Base-by-base conservation (phyloP, 64 coral and sea anemone species). In the Stichodactyla mertensii region DNA sequence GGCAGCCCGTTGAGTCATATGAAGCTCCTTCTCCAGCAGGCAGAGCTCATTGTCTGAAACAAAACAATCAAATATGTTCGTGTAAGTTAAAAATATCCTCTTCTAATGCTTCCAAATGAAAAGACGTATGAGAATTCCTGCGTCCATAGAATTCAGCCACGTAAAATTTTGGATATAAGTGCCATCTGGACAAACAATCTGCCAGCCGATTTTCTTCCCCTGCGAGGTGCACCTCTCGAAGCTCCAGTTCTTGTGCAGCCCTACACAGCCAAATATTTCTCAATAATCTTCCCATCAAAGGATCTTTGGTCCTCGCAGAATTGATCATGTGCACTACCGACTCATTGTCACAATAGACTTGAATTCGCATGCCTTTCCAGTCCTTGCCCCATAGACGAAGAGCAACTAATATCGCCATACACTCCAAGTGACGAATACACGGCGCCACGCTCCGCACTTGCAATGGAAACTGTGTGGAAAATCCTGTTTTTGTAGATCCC, bases 261-360 rank as follows among this genome's bases (percentile, higher is more conserved):
- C 57, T 74, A n/a, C 26, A n/a, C 10, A 80, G 78, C 74, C 87
- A 88, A 61, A 88, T 57, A 13, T 61, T 61, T 19, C 28, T 52
- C 55, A 82, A 14, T 60, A 51, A 88, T 4, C n/a, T 45, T 14
- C 57, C 88, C 53, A 89, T 62, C 1, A 84, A 10, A 26, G 80
- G 45, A 77, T 89, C 88, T 51, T 84, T 71, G 9, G 77, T 19
- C 24, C 36, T 12, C 57, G 82, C 88, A 51, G 64, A 84, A 36
- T 69, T 84, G 28, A 84, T 52, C 5, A 55, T 62, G 16, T 55
- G 57, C 64, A 89, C 88, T 18, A 89, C 61, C 12, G 80, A 57
- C 6, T 20, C 79, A 77, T 89, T 89, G 51, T 89, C 88, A 28
- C 88, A 89, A 51, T 84, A 51, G 7, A 89, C 88, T 15, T 80